Base-by-base conservation (phyloP, 2,888 invertebrate genomes). In the Harpagoxenus sublaevis region DNA sequence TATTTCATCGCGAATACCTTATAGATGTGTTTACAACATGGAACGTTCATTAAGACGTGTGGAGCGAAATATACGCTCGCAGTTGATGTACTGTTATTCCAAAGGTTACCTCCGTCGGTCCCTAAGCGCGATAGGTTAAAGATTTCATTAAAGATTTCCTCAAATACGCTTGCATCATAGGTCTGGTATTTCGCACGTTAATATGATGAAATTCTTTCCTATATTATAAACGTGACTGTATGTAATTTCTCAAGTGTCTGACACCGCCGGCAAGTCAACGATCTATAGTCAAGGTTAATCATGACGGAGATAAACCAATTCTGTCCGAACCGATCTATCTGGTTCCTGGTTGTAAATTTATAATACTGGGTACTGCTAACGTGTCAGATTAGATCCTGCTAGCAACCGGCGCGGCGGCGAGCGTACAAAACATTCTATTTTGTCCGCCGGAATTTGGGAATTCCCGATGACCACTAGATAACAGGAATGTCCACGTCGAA, bases 281-380 rank as follows among this genome's bases (percentile, higher is more conserved):
- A 79, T 86, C 86, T 84, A 51, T 55, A 57, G 60, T 53, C 85
- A 89, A 86, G 87, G 84, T 53, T 81, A 39, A 35, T 73, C 63
- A 8, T 63, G 60, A 55, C 48, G 65, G 48, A 71, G 81, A 74
- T 84, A 75, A 84, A 65, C 68, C 45, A 53, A 79, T 74, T 86
- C 84, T 70, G 74, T 86, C 63, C 60, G 48, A 35, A 8, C 48
- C 63, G 53, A 85, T 88, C 82, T 81, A 81, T 86, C 85, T 66
- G 83, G 86, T 88, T 90, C 79, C 87, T 83, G 83, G 53, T 86
- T 35, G 68, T 63, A 74, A 66, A 73, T 79, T 77, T 84, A 74
- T 55, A 45, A 75, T 55, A 45, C 51, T 45, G 31, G 62, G 23
- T 88, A 86, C 91, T 87, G 87, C 28, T 88, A 73, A 87, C 62